A percentile compares a stretch with the other conserved stretches of the same genome.
Evolutionary conservation across 2,797 vertebrate genomes (phyloP).

Genomic region (Sebastes matsubarae): DNA sequence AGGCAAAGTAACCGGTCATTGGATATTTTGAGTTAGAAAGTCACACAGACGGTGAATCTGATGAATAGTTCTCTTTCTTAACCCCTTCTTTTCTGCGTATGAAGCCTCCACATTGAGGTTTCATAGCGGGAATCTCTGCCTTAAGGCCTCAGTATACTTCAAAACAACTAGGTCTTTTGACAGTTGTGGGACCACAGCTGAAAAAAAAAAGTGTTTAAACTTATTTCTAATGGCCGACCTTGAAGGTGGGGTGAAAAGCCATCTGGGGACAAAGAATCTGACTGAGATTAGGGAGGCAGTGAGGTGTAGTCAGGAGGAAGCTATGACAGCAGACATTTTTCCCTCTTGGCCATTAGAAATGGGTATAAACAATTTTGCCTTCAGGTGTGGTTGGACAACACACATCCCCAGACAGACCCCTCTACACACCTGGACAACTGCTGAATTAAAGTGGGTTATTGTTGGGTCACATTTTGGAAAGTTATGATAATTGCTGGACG

Average conservation of each 20-base stretch:
- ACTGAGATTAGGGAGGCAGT: background rate
- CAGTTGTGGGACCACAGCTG: background rate
- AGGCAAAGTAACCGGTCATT: background rate
- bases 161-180: background rate
- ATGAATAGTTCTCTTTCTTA: background rate
- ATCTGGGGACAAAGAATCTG: background rate
- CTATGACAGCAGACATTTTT: background rate
- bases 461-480: background rate
- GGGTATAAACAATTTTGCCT: too few relatives aligned
- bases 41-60: background rate
- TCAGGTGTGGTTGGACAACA: too few relatives aligned
- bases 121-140: background rate
- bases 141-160: background rate
- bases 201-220: background rate
- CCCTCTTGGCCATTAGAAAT: background rate
- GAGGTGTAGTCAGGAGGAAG: background rate
- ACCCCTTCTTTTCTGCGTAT: background rate
- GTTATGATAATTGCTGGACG: background rate
- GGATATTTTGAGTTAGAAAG: background rate
- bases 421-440: too few relatives aligned
- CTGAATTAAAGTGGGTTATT: background rate
- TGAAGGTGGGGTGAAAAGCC: background rate
- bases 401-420: background rate
- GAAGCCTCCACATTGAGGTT: background rate
- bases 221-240: background rate